Evolutionary conservation across 2,797 vertebrate genomes (phyloP).

Genomic region (Gila robusta): DNA sequence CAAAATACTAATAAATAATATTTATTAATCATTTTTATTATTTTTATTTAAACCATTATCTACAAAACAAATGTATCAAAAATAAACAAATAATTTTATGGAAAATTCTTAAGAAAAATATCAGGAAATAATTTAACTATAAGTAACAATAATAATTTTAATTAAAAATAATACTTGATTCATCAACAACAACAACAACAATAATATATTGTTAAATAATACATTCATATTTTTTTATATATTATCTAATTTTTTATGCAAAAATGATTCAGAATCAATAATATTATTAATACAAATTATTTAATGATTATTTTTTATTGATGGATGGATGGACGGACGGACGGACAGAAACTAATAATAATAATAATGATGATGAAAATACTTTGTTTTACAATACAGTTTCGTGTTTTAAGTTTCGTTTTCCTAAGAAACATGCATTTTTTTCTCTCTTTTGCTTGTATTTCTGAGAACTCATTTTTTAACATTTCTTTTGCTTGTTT

Average conservation of each 20-base stretch:
- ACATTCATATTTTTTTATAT: too few species aligned
- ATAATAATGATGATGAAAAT: background rate
- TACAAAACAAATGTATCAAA: background rate
- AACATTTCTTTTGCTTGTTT: conserved; percentile 2
- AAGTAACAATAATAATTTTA: too few species aligned
- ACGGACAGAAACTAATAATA: background rate
- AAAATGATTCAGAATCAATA: background rate
- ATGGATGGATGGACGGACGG: background rate
- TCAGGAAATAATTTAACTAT: background rate
- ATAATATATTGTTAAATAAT: background rate
- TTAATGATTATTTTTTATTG: background rate
- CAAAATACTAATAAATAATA: background rate
- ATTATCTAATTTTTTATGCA: too few species aligned
- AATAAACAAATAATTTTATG: background rate
- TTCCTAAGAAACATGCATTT: background rate
- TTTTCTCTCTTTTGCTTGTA: background rate
- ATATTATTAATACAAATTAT: background rate
- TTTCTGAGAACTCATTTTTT: background rate
- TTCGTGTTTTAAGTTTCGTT: conserved; percentile 12
- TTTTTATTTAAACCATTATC: background rate
- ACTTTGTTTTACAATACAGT: background rate
- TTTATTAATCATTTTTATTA: background rate
- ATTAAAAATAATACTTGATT: background rate
- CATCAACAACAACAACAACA: background rate
- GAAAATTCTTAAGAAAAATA: background rate